A percentile compares a stretch with the other conserved stretches of the same genome.
phyloP scores from a whole-genome alignment of 2,113 vertebrate genomes.

The Eudorcas thomsonii region DNA sequence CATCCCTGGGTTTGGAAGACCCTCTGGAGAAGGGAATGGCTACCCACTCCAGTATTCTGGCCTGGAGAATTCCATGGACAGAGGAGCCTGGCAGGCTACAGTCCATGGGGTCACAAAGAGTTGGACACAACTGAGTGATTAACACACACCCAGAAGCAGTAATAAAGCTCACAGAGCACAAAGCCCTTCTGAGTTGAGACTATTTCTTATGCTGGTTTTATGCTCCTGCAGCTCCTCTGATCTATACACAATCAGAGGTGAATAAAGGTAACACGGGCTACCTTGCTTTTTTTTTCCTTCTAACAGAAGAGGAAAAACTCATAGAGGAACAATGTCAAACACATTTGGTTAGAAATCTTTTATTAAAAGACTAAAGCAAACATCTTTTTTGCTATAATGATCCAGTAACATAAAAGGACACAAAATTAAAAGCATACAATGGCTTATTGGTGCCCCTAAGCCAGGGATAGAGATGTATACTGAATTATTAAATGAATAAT shows the following conservation, averaged over 20 bases:
- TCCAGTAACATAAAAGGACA: slow-evolving; percentile 1
- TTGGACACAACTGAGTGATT: background rate
- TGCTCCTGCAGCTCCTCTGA: background rate
- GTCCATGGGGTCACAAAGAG: background rate
- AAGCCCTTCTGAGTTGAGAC: background rate
- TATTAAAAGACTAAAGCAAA: slow-evolving; percentile 54
- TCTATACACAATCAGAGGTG: background rate
- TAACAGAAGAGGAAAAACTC: background rate
- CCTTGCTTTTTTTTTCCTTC: background rate
- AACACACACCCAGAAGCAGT: background rate
- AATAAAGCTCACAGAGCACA: background rate
- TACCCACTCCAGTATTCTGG: background rate
- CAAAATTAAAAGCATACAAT: slow-evolving; percentile 66
- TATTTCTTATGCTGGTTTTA: background rate
- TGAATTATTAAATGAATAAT: slow-evolving; percentile 90
- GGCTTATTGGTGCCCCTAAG: slow-evolving; percentile 82
- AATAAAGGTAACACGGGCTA: background rate
- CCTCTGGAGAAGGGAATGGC: background rate
- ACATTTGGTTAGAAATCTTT: background rate
- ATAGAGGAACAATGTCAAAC: background rate
- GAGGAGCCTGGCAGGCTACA: background rate
- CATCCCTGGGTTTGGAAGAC: background rate
- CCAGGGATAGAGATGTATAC: slow-evolving; percentile 78
- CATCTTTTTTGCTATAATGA: slow-evolving; percentile 26
- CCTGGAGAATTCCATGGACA: background rate